Base-by-base conservation (phyloP, 2,888 invertebrate genomes). In the Rhagium mordax region DNA sequence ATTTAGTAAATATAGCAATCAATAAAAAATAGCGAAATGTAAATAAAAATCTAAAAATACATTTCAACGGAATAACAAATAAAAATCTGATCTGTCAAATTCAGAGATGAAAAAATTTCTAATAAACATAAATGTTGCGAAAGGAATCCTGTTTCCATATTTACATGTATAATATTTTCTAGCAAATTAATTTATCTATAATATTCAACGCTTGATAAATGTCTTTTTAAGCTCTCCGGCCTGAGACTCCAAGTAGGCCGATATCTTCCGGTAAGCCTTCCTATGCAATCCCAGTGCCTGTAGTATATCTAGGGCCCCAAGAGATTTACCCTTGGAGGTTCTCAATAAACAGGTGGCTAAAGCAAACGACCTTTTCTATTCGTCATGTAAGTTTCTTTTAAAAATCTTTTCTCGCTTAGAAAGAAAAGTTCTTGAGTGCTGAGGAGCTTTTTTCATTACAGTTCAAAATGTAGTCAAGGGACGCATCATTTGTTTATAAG, bases 291-390 rank as follows among this genome's bases (percentile, higher is more conserved):
- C 49, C 49, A 20, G n/a, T 10, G 21, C 18, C 51, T 48, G 53
- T 8, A 18, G 29, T 65, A 51, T 51, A 29, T 51, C 24, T 27
- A 15, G 20, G 47, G 13, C 47, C 70, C 61, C 60, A 51, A 15
- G 70, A 49, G 74, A 74, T 53, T 48, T 29, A 53, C 60, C 65
- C 55, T 49, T 20, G 49, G 61, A 18, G 29, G 51, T 62, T 53
- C 62, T 24, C 66, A 49, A 66, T 69, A 66, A 74, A 66, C 66
- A 74, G 70, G 70, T 74, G 74, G 74, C 61, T 70, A 66, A 70
- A 66, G 70, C 66, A 65, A 72, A 66, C 70, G 47, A 65, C 70
- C 70, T 70, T 66, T 66, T 62, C 55, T 47, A 70, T 66, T 66
- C 48, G 21, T 18, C n/a, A 20, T 33, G 41, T 15, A 53, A 60